A percentile compares a stretch with the other conserved stretches of the same genome.
Conservation (phyloP, 2,113 vertebrate genomes). For the Pachycephala philippinensis region DNA sequence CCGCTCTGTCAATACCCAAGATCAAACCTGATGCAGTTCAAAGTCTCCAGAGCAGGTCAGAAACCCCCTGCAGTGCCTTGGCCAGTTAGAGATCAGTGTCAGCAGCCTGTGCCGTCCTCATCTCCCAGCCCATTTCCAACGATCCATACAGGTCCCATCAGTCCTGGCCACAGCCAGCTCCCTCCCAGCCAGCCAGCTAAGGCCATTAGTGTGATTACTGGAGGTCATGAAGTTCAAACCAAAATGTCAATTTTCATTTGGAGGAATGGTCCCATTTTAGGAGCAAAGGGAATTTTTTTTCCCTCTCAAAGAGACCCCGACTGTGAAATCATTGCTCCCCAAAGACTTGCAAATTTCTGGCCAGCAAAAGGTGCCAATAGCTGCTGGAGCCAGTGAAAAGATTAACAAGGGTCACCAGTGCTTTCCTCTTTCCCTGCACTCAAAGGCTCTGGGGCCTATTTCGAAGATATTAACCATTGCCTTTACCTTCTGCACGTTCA, state of each 20-base stretch:
- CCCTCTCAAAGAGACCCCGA: background rate
- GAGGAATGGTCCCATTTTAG: conserved; percentile 50
- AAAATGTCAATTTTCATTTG: conserved; percentile 73
- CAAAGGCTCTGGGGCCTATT: conserved; percentile 58
- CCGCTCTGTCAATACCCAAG: background rate
- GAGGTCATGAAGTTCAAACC: conserved; percentile 68
- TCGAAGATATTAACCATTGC: conserved; percentile 58
- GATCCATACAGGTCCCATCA: conserved; percentile 46
- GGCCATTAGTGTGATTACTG: conserved; percentile 70
- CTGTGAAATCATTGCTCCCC: conserved; percentile 64
- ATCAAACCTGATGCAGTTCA: background rate
- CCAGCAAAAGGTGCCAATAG: conserved; percentile 67
- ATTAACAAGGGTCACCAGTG: conserved; percentile 70
- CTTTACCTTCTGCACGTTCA: conserved; percentile 23
- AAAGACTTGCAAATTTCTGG: conserved; percentile 56
- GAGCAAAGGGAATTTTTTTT: conserved; percentile 22
- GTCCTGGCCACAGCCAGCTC: conserved; percentile 29
- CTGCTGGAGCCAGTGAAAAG: conserved; percentile 57
- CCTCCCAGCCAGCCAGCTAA: conserved; percentile 11
- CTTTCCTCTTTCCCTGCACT: conserved; percentile 44
- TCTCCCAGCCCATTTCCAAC: background rate
- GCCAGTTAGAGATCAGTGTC: background rate
- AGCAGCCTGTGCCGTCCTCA: background rate
- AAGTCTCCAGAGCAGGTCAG: background rate
- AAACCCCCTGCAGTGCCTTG: background rate